Conservation (phyloP, 1,140 invertebrate genomes). For the Oncopeltus fasciatus region DNA sequence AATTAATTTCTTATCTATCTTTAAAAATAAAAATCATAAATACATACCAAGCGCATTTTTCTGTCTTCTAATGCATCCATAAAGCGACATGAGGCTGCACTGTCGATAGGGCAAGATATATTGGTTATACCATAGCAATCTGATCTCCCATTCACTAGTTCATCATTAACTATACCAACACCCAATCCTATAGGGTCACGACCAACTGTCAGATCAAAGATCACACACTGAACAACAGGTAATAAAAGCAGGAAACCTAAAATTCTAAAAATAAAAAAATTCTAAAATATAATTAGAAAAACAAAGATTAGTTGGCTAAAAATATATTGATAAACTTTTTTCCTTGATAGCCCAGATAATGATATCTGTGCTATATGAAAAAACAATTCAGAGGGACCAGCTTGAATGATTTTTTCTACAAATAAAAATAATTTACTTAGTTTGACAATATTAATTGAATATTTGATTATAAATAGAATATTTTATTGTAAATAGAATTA, state of each 20-base stretch:
- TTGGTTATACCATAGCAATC: conserved; percentile 31
- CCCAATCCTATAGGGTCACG: conserved; percentile 38
- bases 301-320: no score
- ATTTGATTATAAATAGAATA: no score
- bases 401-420: no score
- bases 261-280: no score
- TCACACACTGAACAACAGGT: conserved; percentile 43
- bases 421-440: no score
- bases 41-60: conserved; percentile 40
- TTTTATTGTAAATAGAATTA: no score
- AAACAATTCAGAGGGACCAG: no score
- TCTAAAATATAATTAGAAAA: no score
- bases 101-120: conserved; percentile 42
- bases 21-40: no score
- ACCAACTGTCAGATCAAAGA: conserved; percentile 46
- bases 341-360: neutral
- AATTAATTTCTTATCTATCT: no score
- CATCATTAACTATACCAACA: conserved; percentile 39
- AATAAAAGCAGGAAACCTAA: conserved; percentile 43
- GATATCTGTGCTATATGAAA: no score
- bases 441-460: no score
- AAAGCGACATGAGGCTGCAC: conserved; percentile 57
- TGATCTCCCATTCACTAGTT: conserved; percentile 24
- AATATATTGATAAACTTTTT: neutral
- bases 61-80: conserved; percentile 47